Evolutionary conservation across 1,140 invertebrate genomes (phyloP), one percentile per base, ranked within the genome.

Genomic region (Heliothis subflexa): DNA sequence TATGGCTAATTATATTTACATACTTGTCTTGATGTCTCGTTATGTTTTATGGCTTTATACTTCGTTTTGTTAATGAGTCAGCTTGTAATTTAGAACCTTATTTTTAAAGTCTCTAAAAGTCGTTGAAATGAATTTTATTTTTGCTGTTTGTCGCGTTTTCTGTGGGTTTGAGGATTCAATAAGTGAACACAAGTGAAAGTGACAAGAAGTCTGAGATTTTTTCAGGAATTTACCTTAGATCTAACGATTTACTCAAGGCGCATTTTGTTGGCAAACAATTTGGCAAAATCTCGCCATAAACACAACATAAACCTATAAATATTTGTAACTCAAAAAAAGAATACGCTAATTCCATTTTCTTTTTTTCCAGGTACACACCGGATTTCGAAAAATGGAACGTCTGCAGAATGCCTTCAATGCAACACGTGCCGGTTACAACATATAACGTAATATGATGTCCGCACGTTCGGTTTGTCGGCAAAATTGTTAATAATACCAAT

Each of bases 381-480:
- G 33, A 49, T 57, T 47, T 73, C 71, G n/a, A 73, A 57, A 55
- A 21, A 28, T 25, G 18, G 21, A 59, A 73, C 55, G 18, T 33
- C 14, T 47, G 71, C 71, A 68, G 64, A 25, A 68, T 64, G 61
- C 61, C 33, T 33, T 33, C 33, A 33, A 33, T n/a, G 14, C 25
- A 68, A 68, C 71, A 73, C 71, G 71, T 73, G 71, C 71, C 50
- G 4, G 12, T 16, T 55, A 55, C 14, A 7, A 71, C 49, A 59
- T 18, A 49, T 21, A 21, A 59, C 54, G 71, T 73, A 61, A 59
- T 61, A 40, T 61, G 55, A 73, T n/a, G 54, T 13, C 0, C 16
- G 71, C 71, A 73, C 55, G 55, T 73, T 73, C 55, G 40, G 16
- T 73, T 18, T 21, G 54, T 73, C 55, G 71, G 52, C 71, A 28